These are phyloP conservation scores for Paracanthobrama guichenoti DNA, from an alignment of 2,113 vertebrate species.

Conservation along the genomic window DNA sequence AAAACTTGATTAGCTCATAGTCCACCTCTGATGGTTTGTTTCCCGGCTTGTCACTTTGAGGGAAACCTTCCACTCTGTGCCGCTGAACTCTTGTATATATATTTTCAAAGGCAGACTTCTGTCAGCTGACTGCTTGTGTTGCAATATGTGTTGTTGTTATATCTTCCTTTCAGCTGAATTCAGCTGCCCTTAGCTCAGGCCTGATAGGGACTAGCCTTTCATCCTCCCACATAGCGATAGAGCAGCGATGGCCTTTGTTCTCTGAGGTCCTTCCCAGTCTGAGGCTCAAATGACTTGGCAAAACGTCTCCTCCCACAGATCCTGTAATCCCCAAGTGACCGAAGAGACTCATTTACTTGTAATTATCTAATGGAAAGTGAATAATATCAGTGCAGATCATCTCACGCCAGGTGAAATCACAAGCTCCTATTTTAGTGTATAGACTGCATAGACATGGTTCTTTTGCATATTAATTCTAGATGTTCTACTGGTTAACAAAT, in stretches of 20 bases:
- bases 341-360: constrained; percentile 30
- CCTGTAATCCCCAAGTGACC: constrained; percentile 11
- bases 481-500: neutral
- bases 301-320: constrained; percentile 33
- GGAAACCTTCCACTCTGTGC: constrained; percentile 42
- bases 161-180: constrained; percentile 43
- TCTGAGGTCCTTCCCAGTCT: constrained; percentile 49
- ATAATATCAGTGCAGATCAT: neutral
- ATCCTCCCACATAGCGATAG: constrained; percentile 60
- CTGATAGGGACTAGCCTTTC: constrained; percentile 59
- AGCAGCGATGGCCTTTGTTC: constrained; percentile 56
- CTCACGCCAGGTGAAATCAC: neutral
- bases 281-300: constrained; percentile 45
- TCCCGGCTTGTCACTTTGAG: constrained; percentile 49
- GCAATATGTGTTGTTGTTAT: constrained; percentile 45
- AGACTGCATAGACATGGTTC: neutral
- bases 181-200: constrained; percentile 55
- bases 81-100: constrained; percentile 15
- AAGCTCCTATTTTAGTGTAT: neutral
- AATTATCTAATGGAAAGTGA: constrained; percentile 25
- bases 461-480: neutral
- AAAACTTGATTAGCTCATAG: constrained; percentile 44
- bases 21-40: constrained; percentile 35
- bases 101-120: constrained; percentile 15
- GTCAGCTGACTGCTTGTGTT: constrained; percentile 50